Evolutionary conservation across 2,888 invertebrate genomes (phyloP).

Genomic region (Sthenelais limicola): DNA sequence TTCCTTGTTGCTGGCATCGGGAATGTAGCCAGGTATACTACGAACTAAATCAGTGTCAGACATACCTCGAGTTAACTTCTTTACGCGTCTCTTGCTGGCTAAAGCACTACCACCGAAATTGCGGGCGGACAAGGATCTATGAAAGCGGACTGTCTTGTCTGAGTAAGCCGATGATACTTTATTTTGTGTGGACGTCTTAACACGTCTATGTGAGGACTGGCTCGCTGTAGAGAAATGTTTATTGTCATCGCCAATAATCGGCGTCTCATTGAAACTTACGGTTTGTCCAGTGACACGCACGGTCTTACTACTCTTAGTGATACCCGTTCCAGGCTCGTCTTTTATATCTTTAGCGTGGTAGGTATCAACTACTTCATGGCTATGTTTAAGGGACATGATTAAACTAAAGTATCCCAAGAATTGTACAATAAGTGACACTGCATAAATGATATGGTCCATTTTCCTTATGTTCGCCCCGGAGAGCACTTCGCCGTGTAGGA

Average conservation of each 20-base stretch:
- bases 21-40: not conserved
- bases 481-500: not conserved
- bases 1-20: not conserved
- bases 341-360: not conserved
- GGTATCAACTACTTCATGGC: not conserved
- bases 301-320: no score
- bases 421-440: not conserved
- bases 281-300: no score
- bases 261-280: no score
- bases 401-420: not conserved
- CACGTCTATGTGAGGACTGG: no score
- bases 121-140: not conserved
- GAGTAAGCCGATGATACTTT: no score
- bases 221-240: no score
- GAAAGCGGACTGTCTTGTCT: not conserved
- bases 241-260: no score
- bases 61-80: not conserved
- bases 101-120: not conserved
- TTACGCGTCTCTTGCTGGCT: not conserved
- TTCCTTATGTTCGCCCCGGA: not conserved
- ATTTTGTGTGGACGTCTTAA: slow-evolving; percentile 2
- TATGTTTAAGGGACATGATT: not conserved
- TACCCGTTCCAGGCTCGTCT: not conserved
- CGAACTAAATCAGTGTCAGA: not conserved
- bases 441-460: not conserved